Evolutionary conservation across 2,797 vertebrate genomes (phyloP).

Genomic region (Xenopus petersii): DNA sequence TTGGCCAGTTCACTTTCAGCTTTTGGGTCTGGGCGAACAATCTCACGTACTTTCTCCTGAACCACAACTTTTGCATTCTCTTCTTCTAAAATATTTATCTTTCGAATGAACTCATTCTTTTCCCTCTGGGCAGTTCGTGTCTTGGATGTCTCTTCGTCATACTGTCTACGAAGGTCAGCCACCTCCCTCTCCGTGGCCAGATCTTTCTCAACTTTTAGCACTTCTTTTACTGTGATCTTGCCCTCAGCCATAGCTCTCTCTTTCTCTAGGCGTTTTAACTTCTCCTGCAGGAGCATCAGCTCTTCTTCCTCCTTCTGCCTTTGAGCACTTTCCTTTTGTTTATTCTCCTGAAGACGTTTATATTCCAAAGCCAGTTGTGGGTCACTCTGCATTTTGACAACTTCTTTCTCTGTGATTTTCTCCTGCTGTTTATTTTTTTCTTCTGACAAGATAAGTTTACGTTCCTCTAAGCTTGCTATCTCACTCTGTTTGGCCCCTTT

Average conservation of each 20-base stretch:
- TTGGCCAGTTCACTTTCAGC: constrained; percentile 91
- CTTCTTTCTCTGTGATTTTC: constrained; percentile 85
- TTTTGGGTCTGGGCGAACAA: constrained; percentile 90
- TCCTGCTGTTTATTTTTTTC: constrained; percentile 84
- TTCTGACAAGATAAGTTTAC: constrained; percentile 73
- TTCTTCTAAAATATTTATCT: constrained; percentile 82
- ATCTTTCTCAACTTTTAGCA: constrained; percentile 94
- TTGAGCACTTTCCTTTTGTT: constrained; percentile 70
- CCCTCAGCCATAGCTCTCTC: constrained; percentile 90
- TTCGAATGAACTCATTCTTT: constrained; percentile 81
- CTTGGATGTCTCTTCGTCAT: constrained; percentile 83
- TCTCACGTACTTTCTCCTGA: constrained; percentile 93
- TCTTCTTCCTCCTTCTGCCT: constrained; percentile 86
- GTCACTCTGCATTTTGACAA: constrained; percentile 90
- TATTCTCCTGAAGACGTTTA: constrained; percentile 73
- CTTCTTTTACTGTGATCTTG: constrained; percentile 92
- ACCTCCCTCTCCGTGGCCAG: constrained; percentile 80
- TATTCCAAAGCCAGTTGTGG: constrained; percentile 87
- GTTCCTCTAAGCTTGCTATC: constrained; percentile 75
- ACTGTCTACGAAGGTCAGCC: constrained; percentile 78
- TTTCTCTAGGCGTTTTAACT: constrained; percentile 83
- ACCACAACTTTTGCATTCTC: constrained; percentile 86
- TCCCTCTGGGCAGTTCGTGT: constrained; percentile 77
- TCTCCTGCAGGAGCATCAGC: constrained; percentile 83
- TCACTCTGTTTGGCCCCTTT: constrained; percentile 82